Evolutionary conservation across 2,888 invertebrate genomes (phyloP).

Genomic region (Plagodis dolabraria): DNA sequence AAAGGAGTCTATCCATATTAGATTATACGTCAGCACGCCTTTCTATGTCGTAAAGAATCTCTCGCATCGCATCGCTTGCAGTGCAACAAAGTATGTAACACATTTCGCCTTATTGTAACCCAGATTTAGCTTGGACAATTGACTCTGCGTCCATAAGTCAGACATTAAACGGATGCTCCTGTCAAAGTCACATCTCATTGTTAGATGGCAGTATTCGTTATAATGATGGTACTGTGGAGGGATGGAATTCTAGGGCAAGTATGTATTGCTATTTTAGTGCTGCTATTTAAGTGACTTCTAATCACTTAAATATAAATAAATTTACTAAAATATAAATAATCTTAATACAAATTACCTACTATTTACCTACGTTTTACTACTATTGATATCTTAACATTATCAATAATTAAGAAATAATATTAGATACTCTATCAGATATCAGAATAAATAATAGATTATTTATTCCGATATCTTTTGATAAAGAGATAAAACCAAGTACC

Average conservation of each 20-base stretch:
- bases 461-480: neutral
- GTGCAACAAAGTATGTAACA: slow-evolving; percentile 5
- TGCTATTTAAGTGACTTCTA: no score
- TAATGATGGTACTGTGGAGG: slow-evolving; percentile 52
- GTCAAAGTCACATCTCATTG: slow-evolving; percentile 65
- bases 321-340: no score
- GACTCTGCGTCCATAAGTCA: slow-evolving; percentile 74
- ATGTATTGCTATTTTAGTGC: neutral
- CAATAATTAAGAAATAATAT: no score
- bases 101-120: slow-evolving; percentile 53
- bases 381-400: no score
- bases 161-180: slow-evolving; percentile 76
- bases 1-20: no score
- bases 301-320: no score
- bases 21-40: neutral
- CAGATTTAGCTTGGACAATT: slow-evolving; percentile 79
- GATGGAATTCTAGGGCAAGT: slow-evolving; percentile 44
- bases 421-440: no score
- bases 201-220: slow-evolving; percentile 67
- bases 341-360: no score
- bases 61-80: slow-evolving; percentile 6
- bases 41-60: neutral
- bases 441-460: no score
- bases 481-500: neutral
- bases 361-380: no score